Evolutionary conservation across 2,888 invertebrate species (phyloP).

Genomic region (Euzetes globulus): DNA sequence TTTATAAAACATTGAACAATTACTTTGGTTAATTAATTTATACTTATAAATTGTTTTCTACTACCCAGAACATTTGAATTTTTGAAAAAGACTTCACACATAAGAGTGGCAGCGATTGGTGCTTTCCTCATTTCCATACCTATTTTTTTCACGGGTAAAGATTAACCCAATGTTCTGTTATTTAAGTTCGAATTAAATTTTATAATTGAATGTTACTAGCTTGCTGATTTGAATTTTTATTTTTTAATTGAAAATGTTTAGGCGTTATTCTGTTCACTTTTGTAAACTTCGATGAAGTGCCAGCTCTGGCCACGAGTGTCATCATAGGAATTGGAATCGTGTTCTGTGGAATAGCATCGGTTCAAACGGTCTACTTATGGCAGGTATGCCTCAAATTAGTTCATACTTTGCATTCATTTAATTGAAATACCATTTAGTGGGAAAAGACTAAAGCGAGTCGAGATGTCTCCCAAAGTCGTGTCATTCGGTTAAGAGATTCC

Average conservation of each 20-base stretch:
- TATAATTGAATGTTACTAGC: not conserved
- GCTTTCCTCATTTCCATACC: constrained; percentile 92
- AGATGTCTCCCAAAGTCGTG: constrained; percentile 40
- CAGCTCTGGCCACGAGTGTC: constrained; percentile 80
- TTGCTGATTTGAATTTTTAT: not conserved
- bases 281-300: constrained; percentile 82
- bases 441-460: constrained; percentile 46
- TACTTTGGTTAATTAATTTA: too few relatives aligned
- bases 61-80: constrained; percentile 74
- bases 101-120: constrained; percentile 80
- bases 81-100: constrained; percentile 81
- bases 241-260: constrained; percentile 47
- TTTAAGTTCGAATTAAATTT: too few relatives aligned
- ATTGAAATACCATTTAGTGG: constrained; percentile 34
- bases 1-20: too few relatives aligned
- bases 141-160: constrained; percentile 77
- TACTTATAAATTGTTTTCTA: constrained; percentile 14
- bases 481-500: constrained; percentile 37
- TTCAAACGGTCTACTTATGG: constrained; percentile 91
- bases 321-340: constrained; percentile 84
- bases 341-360: constrained; percentile 86
- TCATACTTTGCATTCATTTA: not conserved
- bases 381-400: constrained; percentile 49
- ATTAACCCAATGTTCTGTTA: too few relatives aligned
- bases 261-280: constrained; percentile 86